These are phyloP conservation scores for Chloropsis hardwickii DNA, from an alignment of 2,113 vertebrate species.

Conservation along the genomic window DNA sequence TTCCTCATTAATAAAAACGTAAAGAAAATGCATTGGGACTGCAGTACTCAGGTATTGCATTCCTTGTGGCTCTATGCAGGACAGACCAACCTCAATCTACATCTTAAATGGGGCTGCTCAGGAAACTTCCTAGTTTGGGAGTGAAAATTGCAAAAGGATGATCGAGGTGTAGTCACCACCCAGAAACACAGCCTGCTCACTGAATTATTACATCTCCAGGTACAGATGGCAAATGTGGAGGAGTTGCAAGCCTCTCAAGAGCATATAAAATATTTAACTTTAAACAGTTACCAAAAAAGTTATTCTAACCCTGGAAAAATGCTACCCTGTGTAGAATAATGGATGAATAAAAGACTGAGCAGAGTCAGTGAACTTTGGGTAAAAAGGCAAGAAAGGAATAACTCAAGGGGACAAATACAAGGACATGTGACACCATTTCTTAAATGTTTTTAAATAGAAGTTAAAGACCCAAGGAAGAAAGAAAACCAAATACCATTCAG, in stretches of 20 bases:
- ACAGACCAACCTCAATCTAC: not conserved
- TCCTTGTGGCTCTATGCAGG: not conserved
- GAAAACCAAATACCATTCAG: not conserved
- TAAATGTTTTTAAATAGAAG: not conserved
- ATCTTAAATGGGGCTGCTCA: not conserved
- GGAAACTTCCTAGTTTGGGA: not conserved
- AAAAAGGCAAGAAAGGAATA: not conserved
- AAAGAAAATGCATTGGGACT: not conserved
- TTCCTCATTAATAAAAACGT: not conserved
- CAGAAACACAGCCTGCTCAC: not conserved
- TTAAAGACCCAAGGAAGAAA: not conserved
- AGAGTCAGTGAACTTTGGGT: not conserved
- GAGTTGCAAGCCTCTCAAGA: not conserved
- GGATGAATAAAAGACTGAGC: not conserved
- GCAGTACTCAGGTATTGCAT: not conserved
- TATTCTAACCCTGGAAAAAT: not conserved
- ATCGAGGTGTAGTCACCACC: not conserved
- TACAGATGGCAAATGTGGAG: not conserved
- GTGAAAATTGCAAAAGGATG: not conserved
- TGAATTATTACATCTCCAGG: no score
- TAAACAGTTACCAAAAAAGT: not conserved
- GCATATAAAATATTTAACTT: not conserved
- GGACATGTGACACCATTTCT: not conserved
- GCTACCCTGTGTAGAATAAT: not conserved
- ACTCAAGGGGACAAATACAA: not conserved